Conservation (phyloP, 30 jellyfish, hydroid and myxozoan genomes). For the Chrysaora quinquecirrha region DNA sequence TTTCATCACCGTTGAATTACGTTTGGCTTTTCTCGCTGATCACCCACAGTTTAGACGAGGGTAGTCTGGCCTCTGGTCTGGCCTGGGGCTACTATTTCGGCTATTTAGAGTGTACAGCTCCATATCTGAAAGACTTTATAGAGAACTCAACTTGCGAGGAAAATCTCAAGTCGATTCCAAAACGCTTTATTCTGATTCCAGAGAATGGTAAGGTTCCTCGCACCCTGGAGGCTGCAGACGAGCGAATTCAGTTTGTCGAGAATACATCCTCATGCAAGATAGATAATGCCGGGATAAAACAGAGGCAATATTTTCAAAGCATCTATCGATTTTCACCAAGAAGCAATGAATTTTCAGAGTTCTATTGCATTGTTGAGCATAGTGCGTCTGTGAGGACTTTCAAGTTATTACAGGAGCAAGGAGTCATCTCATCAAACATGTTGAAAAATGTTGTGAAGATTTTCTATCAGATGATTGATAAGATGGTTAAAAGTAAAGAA, state of each 20-base stretch:
- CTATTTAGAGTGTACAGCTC: conserved; percentile 16
- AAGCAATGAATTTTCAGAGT: conserved; percentile 18
- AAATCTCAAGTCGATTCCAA: conserved; percentile 36
- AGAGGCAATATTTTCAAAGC: conserved; percentile 47
- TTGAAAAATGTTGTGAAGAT: background rate
- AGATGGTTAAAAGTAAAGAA: background rate
- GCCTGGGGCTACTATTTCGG: conserved; percentile 33
- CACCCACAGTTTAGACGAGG: background rate
- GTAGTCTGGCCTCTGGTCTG: conserved; percentile 25
- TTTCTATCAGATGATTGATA: conserved; percentile 4
- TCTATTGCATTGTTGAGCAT: conserved; percentile 42
- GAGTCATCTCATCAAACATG: conserved; percentile 1
- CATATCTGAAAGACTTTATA: conserved; percentile 21
- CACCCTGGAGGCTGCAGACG: conserved; percentile 17
- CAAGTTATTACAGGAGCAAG: background rate
- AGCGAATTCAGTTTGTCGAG: conserved; percentile 32
- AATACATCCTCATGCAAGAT: conserved; percentile 26
- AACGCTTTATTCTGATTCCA: conserved; percentile 53
- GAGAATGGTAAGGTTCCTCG: conserved; percentile 18
- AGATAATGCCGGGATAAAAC: conserved; percentile 24
- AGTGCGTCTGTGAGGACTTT: conserved; percentile 24
- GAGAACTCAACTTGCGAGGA: conserved; percentile 6
- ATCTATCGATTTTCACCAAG: conserved; percentile 24
- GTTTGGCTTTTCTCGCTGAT: background rate
- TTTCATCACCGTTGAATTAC: background rate